Conservation (phyloP, 2,797 vertebrate genomes). For the Melanotaenia trifasciata region DNA sequence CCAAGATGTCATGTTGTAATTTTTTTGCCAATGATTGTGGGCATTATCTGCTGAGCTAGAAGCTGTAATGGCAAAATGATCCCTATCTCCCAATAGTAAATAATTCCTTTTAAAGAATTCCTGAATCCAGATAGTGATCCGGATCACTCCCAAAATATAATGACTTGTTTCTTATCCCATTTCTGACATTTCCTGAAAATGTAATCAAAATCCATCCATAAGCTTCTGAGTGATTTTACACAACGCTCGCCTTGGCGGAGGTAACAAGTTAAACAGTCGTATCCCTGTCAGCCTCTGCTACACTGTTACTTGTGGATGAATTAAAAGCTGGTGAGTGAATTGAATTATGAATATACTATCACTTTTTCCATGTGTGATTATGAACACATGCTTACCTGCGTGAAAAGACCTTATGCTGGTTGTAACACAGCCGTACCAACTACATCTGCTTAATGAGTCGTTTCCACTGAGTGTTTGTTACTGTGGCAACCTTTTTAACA, state of each 20-base stretch:
- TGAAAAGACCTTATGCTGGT: conserved; percentile 27
- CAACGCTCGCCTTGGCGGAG: background rate
- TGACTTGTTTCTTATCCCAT: too few species aligned
- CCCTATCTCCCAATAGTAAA: too few species aligned
- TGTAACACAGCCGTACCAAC: conserved; percentile 1
- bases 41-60: too few species aligned
- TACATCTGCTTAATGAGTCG: conserved; percentile 15
- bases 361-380: conserved; percentile 51
- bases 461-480: conserved; percentile 2
- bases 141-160: too few species aligned
- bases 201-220: too few species aligned
- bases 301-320: conserved; percentile 29
- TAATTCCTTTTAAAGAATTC: too few species aligned
- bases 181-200: too few species aligned
- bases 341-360: conserved; percentile 62
- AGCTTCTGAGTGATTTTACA: too few species aligned
- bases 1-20: too few species aligned
- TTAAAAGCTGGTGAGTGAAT: conserved; percentile 58
- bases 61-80: too few species aligned
- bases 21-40: too few species aligned
- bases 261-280: conserved; percentile 48
- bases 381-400: conserved; percentile 46
- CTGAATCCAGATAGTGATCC: too few species aligned
- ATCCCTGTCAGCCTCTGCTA: conserved; percentile 23
- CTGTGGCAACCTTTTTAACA: conserved; percentile 4